Evolutionary conservation across 1,140 invertebrate species (phyloP).

Genomic region (Lepidurus arcticus): DNA sequence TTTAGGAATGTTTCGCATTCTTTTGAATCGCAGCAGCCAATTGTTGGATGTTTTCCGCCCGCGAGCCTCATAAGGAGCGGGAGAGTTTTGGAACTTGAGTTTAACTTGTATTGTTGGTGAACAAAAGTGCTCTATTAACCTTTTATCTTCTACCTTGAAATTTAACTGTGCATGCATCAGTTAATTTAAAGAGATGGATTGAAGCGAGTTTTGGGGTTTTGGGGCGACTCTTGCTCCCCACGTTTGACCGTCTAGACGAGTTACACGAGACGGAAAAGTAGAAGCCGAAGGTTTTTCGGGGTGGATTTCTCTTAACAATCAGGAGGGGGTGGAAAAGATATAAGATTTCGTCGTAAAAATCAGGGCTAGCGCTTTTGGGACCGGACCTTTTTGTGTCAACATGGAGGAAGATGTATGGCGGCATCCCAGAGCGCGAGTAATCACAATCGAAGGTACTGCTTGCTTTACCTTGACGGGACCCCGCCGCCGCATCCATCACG

Average conservation of each 20-base stretch:
- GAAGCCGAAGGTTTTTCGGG: not conserved
- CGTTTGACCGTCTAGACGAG: not conserved
- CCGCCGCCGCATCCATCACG: conserved; percentile 14
- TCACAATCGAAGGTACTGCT: conserved; percentile 1
- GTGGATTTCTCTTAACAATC: not conserved
- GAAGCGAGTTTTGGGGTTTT: no score
- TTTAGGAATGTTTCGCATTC: conserved; percentile 2
- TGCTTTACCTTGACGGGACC: conserved; percentile 18
- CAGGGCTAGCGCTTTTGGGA: not conserved
- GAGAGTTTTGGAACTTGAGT: no score
- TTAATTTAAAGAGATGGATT: not conserved
- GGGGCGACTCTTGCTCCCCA: no score
- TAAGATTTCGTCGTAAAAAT: not conserved
- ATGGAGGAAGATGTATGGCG: conserved; percentile 7
- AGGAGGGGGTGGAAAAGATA: not conserved
- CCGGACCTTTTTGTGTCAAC: conserved; percentile 9
- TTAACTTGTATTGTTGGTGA: not conserved
- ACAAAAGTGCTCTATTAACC: not conserved
- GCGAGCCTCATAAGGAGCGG: no score
- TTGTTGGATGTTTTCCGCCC: no score
- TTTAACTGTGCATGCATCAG: not conserved
- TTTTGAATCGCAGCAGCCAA: not conserved
- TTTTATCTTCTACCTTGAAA: not conserved
- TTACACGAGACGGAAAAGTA: not conserved
- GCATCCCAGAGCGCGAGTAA: conserved; percentile 1